A percentile compares a stretch with the other conserved stretches of the same genome.
These are phyloP conservation scores for Caenorhabditis panamensis DNA, from an alignment of 2,888 invertebrate species.

Conservation along the genomic window DNA sequence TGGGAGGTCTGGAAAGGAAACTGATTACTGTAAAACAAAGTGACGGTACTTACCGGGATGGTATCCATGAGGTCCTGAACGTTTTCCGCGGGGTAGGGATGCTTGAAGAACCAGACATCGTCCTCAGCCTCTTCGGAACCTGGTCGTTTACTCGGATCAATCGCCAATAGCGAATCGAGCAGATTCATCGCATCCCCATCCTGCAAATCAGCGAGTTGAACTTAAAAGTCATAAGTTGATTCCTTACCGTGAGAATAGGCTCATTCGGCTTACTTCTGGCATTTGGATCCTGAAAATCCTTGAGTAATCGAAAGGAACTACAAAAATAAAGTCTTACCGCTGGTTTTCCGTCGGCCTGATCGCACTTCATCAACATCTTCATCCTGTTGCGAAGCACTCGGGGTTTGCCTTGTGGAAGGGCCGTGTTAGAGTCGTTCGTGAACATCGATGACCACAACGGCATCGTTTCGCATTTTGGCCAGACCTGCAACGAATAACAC, in stretches of 20 bases:
- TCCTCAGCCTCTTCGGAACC: slow-evolving; percentile 92
- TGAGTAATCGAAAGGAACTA: background rate
- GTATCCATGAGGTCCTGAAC: slow-evolving; percentile 78
- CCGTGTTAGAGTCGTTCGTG: slow-evolving; percentile 80
- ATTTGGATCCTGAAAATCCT: background rate
- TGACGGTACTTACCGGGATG: slow-evolving; percentile 59
- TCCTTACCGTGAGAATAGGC: background rate
- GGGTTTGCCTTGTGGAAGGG: slow-evolving; percentile 90
- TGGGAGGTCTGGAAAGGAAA: slow-evolving; percentile 63
- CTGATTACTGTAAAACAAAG: too few relatives aligned
- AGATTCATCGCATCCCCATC: slow-evolving; percentile 90
- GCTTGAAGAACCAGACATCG: slow-evolving; percentile 98
- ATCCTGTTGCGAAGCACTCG: slow-evolving; percentile 83
- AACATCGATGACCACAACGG: slow-evolving; percentile 90
- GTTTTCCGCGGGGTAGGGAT: slow-evolving; percentile 89
- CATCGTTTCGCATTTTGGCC: slow-evolving; percentile 87
- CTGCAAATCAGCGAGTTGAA: slow-evolving; percentile 32
- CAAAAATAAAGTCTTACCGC: slow-evolving; percentile 2
- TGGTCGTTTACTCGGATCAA: slow-evolving; percentile 91
- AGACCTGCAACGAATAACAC: slow-evolving; percentile 37
- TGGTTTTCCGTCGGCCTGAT: slow-evolving; percentile 10
- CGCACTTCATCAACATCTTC: slow-evolving; percentile 91
- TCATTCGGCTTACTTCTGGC: background rate
- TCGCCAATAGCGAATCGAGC: slow-evolving; percentile 91
- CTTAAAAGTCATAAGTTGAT: background rate